These are phyloP conservation scores for Uromys caudimaculatus DNA, from an alignment of 2,797 vertebrate species.

Conservation along the genomic window DNA sequence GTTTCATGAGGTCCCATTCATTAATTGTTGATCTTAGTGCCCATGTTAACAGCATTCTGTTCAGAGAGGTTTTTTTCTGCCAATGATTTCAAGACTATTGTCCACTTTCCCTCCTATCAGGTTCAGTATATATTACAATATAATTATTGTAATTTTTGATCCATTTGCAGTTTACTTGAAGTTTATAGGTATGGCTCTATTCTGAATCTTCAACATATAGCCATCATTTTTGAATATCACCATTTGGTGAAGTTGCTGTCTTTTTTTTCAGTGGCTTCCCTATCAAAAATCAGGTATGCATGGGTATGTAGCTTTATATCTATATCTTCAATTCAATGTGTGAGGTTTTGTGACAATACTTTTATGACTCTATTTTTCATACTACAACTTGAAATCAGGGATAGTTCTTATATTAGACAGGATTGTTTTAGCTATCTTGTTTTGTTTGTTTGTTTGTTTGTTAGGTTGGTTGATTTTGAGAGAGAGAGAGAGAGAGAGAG, in stretches of 20 bases:
- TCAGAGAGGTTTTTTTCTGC: background rate
- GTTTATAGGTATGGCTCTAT: background rate
- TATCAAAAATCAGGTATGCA: background rate
- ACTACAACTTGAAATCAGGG: background rate
- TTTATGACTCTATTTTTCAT: background rate
- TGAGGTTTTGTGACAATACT: background rate
- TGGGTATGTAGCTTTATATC: background rate
- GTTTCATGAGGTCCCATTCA: background rate
- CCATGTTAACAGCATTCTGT: background rate
- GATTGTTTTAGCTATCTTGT: background rate
- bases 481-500: too few species aligned
- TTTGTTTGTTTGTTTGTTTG: background rate
- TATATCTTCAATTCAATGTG: background rate
- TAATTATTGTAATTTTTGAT: background rate
- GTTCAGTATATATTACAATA: background rate
- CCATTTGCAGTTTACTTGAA: background rate
- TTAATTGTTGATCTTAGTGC: background rate
- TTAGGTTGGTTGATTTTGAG: too few species aligned
- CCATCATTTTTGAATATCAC: background rate
- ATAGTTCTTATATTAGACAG: background rate
- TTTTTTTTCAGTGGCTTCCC: background rate
- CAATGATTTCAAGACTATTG: background rate
- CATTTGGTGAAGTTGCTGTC: background rate
- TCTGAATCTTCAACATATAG: background rate
- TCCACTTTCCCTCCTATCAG: background rate